A percentile compares a stretch with the other conserved stretches of the same genome.
phyloP scores from a whole-genome alignment of 2,888 invertebrate genomes.

The Pyrrhosoma nymphula region DNA sequence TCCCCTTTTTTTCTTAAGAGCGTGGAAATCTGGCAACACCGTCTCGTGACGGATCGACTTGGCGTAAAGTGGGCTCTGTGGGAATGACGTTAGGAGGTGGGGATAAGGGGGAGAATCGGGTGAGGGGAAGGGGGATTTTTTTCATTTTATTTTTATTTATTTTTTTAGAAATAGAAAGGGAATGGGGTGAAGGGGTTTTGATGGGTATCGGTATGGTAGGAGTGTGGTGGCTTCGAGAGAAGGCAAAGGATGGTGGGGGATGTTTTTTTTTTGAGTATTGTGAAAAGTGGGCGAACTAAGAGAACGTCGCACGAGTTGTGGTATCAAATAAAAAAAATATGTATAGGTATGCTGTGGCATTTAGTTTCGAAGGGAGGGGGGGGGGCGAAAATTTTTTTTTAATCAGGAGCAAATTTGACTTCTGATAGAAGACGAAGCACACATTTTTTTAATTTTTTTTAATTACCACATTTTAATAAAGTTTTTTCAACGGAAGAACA shows the following conservation, averaged over 20 bases:
- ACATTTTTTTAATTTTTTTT: too few relatives aligned
- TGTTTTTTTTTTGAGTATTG: background rate
- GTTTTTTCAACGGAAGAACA: too few relatives aligned
- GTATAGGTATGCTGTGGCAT: too few relatives aligned
- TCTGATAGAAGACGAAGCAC: too few relatives aligned
- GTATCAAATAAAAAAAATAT: background rate
- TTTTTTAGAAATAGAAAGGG: background rate
- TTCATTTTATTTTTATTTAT: background rate
- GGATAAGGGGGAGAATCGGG: background rate
- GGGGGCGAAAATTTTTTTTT: too few relatives aligned
- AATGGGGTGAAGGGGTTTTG: background rate
- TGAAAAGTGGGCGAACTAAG: background rate
- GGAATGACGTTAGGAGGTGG: background rate
- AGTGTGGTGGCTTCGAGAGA: background rate
- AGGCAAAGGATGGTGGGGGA: background rate
- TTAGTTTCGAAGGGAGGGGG: too few relatives aligned
- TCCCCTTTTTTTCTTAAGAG: background rate
- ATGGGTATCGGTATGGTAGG: background rate
- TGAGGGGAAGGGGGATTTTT: background rate
- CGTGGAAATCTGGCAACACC: background rate
- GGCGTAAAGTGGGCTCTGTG: conserved; percentile 21
- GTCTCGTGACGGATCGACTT: conserved; percentile 32
- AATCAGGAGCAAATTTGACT: too few relatives aligned
- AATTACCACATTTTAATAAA: too few relatives aligned
- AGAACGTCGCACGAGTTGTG: background rate